A percentile compares a stretch with the other conserved stretches of the same genome.
These are phyloP conservation scores for Phylloscopus trochilus DNA, from an alignment of 2,113 vertebrate species.

Conservation along the genomic window DNA sequence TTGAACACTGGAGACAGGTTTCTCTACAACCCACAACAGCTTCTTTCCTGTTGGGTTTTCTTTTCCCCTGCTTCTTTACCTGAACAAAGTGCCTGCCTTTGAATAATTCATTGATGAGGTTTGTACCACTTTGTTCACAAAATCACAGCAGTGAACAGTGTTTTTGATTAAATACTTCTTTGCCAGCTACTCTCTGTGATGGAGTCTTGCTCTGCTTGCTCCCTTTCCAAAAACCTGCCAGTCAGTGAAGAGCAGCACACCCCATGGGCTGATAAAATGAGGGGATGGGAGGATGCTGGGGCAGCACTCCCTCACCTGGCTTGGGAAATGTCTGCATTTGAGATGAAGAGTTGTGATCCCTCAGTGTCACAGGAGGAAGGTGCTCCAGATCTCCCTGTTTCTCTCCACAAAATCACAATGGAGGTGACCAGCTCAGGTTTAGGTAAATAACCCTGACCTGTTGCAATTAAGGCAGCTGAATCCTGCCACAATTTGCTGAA, in stretches of 20 bases:
- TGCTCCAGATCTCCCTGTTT: neutral
- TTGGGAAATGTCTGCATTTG: neutral
- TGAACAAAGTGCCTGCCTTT: neutral
- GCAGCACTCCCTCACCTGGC: accelerated
- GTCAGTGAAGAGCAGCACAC: neutral
- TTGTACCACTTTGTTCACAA: constrained; percentile 27
- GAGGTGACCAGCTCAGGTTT: neutral
- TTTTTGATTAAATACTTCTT: neutral
- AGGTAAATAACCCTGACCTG: neutral
- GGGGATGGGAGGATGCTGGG: neutral
- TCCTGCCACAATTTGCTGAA: neutral
- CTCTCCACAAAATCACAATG: neutral
- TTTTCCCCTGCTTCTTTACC: neutral
- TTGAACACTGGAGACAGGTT: neutral
- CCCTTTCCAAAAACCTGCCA: neutral
- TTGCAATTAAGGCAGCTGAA: neutral
- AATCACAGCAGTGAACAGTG: neutral
- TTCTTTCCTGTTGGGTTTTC: neutral
- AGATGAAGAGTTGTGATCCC: neutral
- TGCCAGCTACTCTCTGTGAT: neutral
- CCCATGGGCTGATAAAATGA: neutral
- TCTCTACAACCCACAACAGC: neutral
- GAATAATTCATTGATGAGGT: constrained; percentile 25
- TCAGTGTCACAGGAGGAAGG: neutral
- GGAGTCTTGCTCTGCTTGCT: neutral